These are phyloP conservation scores for Vanessa tameamea DNA, from an alignment of 1,140 invertebrate genomes.

Conservation along the genomic window DNA sequence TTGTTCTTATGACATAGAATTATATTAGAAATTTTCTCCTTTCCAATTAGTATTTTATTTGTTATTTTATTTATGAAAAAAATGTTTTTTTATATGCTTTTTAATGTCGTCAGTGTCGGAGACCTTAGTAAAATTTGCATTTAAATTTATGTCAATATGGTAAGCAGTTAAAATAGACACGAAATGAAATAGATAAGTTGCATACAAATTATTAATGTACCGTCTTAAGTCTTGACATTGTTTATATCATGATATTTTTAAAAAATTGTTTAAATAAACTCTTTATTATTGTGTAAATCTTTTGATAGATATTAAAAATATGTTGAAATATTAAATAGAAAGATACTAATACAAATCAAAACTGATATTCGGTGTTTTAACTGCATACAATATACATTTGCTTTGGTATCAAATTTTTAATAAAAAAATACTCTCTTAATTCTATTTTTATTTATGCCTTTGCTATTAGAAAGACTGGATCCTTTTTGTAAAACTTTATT, in stretches of 20 bases:
- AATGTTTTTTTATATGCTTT: conserved; percentile 48
- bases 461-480: no score
- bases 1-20: conserved; percentile 30
- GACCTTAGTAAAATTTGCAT: conserved; percentile 65
- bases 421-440: conserved; percentile 70
- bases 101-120: conserved; percentile 61
- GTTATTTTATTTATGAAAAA: conserved; percentile 40
- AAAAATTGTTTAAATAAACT: neutral
- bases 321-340: neutral
- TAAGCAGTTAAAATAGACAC: conserved; percentile 55
- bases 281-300: neutral
- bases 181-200: neutral
- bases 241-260: neutral
- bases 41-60: conserved; percentile 37
- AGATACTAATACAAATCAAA: neutral
- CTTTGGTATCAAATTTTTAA: conserved; percentile 77
- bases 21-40: conserved; percentile 29
- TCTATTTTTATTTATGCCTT: conserved; percentile 34
- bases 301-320: neutral
- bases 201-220: neutral
- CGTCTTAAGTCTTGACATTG: neutral
- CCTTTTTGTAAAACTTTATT: no score
- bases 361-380: conserved; percentile 52
- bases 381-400: conserved; percentile 73
- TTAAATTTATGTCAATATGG: conserved; percentile 58